These are phyloP conservation scores for Halcyon smyrnensis DNA, from an alignment of 2,797 vertebrate genomes.

Conservation along the genomic window DNA sequence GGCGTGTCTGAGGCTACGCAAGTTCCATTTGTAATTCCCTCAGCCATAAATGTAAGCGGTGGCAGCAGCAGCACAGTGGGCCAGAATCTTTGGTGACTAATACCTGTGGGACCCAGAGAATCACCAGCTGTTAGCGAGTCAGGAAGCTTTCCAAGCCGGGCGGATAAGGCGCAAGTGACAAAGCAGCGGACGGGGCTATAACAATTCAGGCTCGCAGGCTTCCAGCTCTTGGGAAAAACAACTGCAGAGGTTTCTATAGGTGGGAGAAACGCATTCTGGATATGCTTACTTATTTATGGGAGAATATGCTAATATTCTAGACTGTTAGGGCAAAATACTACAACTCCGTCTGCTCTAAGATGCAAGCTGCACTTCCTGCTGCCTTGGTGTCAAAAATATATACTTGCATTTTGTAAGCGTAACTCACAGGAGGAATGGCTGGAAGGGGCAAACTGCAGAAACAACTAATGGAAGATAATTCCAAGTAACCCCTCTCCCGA, in stretches of 20 bases:
- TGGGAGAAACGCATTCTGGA: not conserved
- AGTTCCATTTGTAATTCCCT: not conserved
- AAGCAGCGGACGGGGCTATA: not conserved
- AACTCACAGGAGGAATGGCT: not conserved
- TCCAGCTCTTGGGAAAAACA: not conserved
- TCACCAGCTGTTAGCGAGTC: accelerated
- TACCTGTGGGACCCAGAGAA: not conserved
- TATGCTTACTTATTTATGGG: not conserved
- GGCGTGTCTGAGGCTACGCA: not conserved
- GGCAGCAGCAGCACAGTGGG: not conserved
- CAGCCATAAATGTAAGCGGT: not conserved
- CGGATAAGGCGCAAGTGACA: not conserved
- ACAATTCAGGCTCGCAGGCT: not conserved
- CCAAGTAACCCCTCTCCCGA: not conserved
- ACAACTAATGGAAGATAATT: not conserved
- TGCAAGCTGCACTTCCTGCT: not conserved
- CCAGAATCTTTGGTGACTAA: not conserved
- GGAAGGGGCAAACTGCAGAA: not conserved
- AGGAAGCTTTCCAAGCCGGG: not conserved
- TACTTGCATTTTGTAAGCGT: not conserved
- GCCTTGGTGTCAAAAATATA: not conserved
- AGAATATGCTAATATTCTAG: not conserved
- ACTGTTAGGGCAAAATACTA: not conserved
- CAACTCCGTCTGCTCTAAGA: not conserved
- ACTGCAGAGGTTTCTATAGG: not conserved